These are phyloP conservation scores for Glyptemys insculpta DNA, from an alignment of 2,797 vertebrate genomes.

Conservation along the genomic window DNA sequence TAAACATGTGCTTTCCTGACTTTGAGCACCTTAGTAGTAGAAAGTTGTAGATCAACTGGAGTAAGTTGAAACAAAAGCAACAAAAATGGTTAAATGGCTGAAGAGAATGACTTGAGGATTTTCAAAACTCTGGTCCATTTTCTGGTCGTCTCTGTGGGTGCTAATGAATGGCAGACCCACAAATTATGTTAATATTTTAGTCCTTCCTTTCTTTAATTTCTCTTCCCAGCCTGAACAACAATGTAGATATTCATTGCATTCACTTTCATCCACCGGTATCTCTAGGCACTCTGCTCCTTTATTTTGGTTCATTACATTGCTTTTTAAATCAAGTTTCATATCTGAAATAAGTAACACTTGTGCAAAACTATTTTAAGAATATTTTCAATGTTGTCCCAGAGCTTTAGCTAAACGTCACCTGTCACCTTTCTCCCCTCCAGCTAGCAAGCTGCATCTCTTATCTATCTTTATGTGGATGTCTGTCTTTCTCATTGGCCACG, in stretches of 20 bases:
- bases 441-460: background rate
- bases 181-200: slow-evolving; percentile 14
- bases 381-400: background rate
- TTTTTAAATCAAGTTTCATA: background rate
- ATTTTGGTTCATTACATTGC: background rate
- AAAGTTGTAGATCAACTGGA: background rate
- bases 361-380: background rate
- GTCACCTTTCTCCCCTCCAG: background rate
- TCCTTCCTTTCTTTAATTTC: slow-evolving; percentile 1
- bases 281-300: slow-evolving; percentile 2
- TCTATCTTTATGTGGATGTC: background rate
- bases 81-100: background rate
- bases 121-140: background rate
- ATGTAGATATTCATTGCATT: slow-evolving; percentile 8
- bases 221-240: slow-evolving; percentile 20
- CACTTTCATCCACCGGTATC: background rate
- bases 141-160: slow-evolving; percentile 7
- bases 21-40: background rate
- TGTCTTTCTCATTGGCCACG: background rate
- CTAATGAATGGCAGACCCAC: slow-evolving; percentile 24
- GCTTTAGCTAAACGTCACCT: background rate
- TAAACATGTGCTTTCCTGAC: background rate
- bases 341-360: background rate
- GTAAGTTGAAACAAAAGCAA: background rate
- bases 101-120: background rate